Base-by-base conservation (phyloP, 2,113 vertebrate species). In the Leiothrix lutea region DNA sequence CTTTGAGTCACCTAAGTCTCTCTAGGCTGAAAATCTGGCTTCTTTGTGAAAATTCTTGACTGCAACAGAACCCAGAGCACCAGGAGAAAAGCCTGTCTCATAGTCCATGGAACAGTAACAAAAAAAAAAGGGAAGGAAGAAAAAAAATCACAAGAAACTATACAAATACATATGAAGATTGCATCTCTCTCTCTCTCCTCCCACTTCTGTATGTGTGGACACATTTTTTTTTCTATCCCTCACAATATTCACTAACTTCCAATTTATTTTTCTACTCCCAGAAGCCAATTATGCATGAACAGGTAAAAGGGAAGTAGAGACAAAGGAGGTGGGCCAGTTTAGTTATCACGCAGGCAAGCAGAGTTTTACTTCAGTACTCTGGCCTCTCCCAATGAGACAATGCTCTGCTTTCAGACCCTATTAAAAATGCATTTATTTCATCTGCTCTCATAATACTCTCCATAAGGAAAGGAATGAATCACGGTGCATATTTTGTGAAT, bases 361-460 rank as follows among this genome's bases (percentile, higher is more conserved):
- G 47, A 75, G 54, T 62, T 89, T 96, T 92, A 90, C 78, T 95
- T 92, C 78, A 35, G 73, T 88, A 33, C 80, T 85, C 75, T 53
- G 74, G 73, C 65, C 44, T 83, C 86, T 78, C 62, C 67, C 23
- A 24, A 67, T 86, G 35, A 86, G 72, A 71, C 50, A 94, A 66
- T 36, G 35, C 45, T 93, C 33, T 71, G 74, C 77, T 89, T 93
- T 95, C 73, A 95, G 80, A 66, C 42, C 28, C 60, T 83, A 90
- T 96, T 97, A 96, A 97, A 96, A 97, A 92, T 91, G 38, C 71
- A 97, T 96, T 92, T 93, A 87, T 93, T 96, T 94, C 48, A 67
- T 83, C 91, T 93, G 91, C 57, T 86, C 35, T 89, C 82, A 54
- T 93, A 94, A 91, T 95, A 62, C 22, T 64, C 74, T 94, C 64